Conservation (phyloP, 2,888 invertebrate species). For the Brenthis daphne region DNA sequence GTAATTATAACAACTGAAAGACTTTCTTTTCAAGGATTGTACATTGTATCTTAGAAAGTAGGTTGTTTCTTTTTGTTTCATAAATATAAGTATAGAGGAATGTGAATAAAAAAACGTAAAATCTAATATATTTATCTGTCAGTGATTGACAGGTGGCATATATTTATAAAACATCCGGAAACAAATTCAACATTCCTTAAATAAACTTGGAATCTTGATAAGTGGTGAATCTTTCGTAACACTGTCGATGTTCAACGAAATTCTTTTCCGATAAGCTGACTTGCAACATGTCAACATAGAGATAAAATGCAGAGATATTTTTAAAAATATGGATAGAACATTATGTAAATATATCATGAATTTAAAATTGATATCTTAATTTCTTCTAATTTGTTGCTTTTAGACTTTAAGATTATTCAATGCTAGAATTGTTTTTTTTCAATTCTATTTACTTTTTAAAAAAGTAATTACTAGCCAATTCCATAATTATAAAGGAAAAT, state of each 20-base stretch:
- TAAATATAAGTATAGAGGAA: background rate
- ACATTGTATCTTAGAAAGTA: background rate
- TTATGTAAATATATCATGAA: background rate
- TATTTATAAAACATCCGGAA: conserved; percentile 24
- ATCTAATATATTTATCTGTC: background rate
- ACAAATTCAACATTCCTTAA: conserved; percentile 8
- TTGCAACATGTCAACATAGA: background rate
- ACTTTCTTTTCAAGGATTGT: too few relatives aligned
- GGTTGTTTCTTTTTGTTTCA: background rate
- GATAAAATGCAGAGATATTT: background rate
- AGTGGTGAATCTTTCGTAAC: conserved; percentile 20
- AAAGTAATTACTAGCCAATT: too few relatives aligned
- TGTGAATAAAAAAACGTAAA: background rate
- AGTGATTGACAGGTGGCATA: conserved; percentile 16
- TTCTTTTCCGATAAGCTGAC: conserved; percentile 3
- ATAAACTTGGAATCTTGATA: conserved; percentile 26
- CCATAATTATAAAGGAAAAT: too few relatives aligned
- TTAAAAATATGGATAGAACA: background rate
- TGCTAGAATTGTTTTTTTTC: too few relatives aligned
- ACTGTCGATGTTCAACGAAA: conserved; percentile 10
- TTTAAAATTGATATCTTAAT: too few relatives aligned
- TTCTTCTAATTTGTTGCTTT: too few relatives aligned
- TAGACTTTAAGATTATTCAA: too few relatives aligned
- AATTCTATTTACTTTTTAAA: too few relatives aligned
- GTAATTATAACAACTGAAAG: too few relatives aligned